phyloP scores from a whole-genome alignment of 2,888 invertebrate species.

The Dermolepida albohirtum region DNA sequence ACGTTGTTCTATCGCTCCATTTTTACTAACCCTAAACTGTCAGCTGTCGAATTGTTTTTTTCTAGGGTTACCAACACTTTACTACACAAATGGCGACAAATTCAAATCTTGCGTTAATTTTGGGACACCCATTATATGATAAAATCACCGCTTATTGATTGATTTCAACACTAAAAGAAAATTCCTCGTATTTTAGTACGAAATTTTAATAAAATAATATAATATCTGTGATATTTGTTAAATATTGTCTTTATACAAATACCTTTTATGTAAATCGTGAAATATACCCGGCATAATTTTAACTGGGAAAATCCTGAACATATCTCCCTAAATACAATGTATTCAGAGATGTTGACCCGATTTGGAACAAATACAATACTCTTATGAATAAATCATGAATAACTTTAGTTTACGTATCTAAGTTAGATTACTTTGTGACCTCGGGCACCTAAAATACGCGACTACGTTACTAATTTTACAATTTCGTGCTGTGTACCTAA shows the following conservation, averaged over 20 bases:
- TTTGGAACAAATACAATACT: constrained; percentile 33
- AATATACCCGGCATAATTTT: constrained; percentile 3
- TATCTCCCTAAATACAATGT: constrained; percentile 29
- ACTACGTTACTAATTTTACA: constrained; percentile 32
- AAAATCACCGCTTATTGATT: too few species aligned
- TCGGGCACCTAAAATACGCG: constrained; percentile 33
- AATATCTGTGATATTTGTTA: not conserved
- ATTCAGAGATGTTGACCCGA: constrained; percentile 25
- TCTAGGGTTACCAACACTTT: too few species aligned
- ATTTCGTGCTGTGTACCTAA: constrained; percentile 13
- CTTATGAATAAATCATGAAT: constrained; percentile 36
- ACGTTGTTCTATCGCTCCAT: too few species aligned
- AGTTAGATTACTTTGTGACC: constrained; percentile 34
- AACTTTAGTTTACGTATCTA: constrained; percentile 32
- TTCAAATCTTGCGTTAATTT: too few species aligned
- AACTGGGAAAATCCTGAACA: constrained; percentile 2
- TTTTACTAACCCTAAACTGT: too few species aligned
- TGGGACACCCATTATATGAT: too few species aligned
- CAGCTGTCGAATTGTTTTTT: too few species aligned
- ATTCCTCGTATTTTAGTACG: not conserved
- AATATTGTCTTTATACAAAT: constrained; percentile 9
- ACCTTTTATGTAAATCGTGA: constrained; percentile 18
- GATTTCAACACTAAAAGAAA: too few species aligned
- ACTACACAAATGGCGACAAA: too few species aligned
- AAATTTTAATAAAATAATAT: not conserved